Base-by-base conservation (phyloP, 2,797 vertebrate species). In the Oreochromis mossambicus region DNA sequence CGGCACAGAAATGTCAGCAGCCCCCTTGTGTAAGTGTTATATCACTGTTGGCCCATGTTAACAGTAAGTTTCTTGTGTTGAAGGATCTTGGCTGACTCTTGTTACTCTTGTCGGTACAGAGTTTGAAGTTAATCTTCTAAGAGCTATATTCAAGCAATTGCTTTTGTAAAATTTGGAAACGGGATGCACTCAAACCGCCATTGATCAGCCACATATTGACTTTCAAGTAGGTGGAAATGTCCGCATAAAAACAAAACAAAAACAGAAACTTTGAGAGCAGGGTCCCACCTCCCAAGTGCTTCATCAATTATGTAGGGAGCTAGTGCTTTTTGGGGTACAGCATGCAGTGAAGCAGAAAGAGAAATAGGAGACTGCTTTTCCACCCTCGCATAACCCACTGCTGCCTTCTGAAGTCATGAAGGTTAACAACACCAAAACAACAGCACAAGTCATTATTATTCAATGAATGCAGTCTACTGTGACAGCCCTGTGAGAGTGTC, bases 291-390 rank as follows among this genome's bases (percentile, higher is more conserved):
- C 50, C 24, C 66, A 68, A 79, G 86, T 82, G 86, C 83, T 88
- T 95, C 80, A 94, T 94, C 83, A 87, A 93, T 91, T 92, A 93
- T 94, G 75, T n/a, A 94, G 61, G 50, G 46, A 77, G 54, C 73
- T 81, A 80, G 58, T 91, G 85, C 73, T 84, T 83, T 87, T 89
- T 61, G 66, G 82, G 83, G 87, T 86, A 34, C 73, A 52, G 68
- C 87, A 89, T 61, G 88, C 87, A 88, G 66, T 85, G 87, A 91
- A 88, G 88, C 91, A 89, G 90, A 66, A 86, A 84, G 4, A 84
- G 80, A 90, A 88, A 81, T 38, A 81, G 50, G 82, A 90, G 86
- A 87, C 85, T 83, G 77, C 78, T 78, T 85, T 68, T 61, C 84
- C 82, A 54, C 46, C 17, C 5, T 85, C 50, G 61, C 77, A 79